phyloP scores from a whole-genome alignment of 2,888 invertebrate species.

The Chydorus sphaericus region DNA sequence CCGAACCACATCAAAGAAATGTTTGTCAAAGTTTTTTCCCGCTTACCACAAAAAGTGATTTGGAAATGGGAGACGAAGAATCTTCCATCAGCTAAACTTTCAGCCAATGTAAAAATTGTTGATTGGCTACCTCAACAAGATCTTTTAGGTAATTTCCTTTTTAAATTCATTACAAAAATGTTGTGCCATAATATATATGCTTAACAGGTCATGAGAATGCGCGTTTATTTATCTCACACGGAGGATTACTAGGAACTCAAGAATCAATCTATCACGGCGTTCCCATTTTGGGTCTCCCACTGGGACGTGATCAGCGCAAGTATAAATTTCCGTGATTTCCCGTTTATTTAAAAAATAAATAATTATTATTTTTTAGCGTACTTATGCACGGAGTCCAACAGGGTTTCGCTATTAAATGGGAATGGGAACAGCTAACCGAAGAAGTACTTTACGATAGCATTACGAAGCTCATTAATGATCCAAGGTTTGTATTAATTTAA shows the following conservation, averaged over 20 bases:
- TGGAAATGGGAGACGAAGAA: constrained; percentile 50
- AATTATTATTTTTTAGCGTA: neutral
- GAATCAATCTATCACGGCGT: constrained; percentile 10
- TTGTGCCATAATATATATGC: neutral
- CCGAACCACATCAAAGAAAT: constrained; percentile 34
- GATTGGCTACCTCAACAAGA: constrained; percentile 30
- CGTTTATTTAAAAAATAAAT: neutral
- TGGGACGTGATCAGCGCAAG: neutral
- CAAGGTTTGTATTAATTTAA: neutral
- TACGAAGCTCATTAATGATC: neutral
- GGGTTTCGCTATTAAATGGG: neutral
- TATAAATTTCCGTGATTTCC: neutral
- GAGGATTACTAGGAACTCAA: constrained; percentile 4
- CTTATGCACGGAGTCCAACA: neutral
- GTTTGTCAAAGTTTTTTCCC: constrained; percentile 40
- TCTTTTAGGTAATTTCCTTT: constrained; percentile 25
- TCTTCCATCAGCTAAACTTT: neutral
- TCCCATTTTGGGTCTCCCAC: neutral
- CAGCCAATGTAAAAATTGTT: neutral
- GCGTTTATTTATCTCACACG: neutral
- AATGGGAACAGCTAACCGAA: neutral
- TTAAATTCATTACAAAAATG: neutral
- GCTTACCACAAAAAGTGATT: constrained; percentile 44
- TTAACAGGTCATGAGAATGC: constrained; percentile 5
- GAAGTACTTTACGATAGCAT: neutral